Evolutionary conservation across 2,888 invertebrate species (phyloP), one percentile per base, ranked within the genome.

Genomic region (Heliconius charithonia): DNA sequence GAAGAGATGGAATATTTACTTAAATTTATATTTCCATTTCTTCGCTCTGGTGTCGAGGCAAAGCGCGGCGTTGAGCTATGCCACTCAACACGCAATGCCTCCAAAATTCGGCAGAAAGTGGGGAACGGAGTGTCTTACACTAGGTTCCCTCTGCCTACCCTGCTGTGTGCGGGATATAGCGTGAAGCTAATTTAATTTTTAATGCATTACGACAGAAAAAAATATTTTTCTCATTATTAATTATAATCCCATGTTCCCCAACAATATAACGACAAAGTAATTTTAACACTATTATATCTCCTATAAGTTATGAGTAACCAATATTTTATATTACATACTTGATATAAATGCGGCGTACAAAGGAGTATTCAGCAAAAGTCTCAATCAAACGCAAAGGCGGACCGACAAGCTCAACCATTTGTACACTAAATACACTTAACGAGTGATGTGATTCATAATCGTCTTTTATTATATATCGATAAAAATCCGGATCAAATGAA

Each of bases 401-500:
- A 85, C 88, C 88, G 90, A 87, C 88, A 85, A 84, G 82, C 80
- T 85, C 84, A 85, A 88, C 90, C 91, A 92, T 93, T 94, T 93
- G 93, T 93, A 91, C 88, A 90, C 91, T 93, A 92, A 93, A 92
- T 90, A 92, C 89, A 90, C 89, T 91, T 92, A 92, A 93, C 93
- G 92, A 93, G 93, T 92, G 93, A 91, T 93, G 93, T 90, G 92
- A 92, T 91, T 92, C 93, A 92, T 87, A 88, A 87, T 87, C 88
- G 86, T 85, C 90, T 92, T 91, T 91, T 93, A 92, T 92, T 92
- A 69, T 69, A 69, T 69, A 91, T 94, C 94, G 94, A 94, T 94
- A 93, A 93, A 93, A 93, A 94, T 93, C 91, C 93, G 93, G 93
- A 93, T 94, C 94, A 94, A 94, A 95, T 94, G 95, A 95, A 94